Conservation (phyloP, 2,797 vertebrate species). For the Poecile montanus region DNA sequence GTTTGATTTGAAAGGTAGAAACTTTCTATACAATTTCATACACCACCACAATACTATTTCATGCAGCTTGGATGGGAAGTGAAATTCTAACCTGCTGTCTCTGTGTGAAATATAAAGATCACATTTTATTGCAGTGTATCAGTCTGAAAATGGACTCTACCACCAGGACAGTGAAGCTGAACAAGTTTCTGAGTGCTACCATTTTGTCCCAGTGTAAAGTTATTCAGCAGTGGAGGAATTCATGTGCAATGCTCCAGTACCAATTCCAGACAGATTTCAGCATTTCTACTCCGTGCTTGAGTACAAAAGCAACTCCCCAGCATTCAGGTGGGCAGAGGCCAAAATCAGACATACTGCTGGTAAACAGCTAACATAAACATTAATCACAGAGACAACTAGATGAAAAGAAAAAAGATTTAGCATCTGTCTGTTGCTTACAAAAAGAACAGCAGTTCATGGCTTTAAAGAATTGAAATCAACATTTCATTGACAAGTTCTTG, state of each 20-base stretch:
- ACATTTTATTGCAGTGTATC: not conserved
- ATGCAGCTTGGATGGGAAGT: not conserved
- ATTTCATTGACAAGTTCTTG: not conserved
- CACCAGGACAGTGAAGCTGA: not conserved
- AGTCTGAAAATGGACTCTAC: not conserved
- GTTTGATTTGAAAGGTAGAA: not conserved
- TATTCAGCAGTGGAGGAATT: not conserved
- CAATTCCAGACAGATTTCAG: not conserved
- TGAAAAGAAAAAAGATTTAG: not conserved
- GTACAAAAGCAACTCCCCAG: not conserved
- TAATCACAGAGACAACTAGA: not conserved
- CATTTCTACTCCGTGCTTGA: not conserved
- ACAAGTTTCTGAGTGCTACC: not conserved
- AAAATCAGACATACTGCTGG: not conserved
- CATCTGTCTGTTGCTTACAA: not conserved
- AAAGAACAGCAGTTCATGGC: not conserved
- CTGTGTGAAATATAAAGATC: not conserved
- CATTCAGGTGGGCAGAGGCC: not conserved
- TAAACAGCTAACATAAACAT: not conserved
- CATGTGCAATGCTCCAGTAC: not conserved
- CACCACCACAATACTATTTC: not conserved
- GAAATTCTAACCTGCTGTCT: not conserved
- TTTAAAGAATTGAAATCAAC: not conserved
- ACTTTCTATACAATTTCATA: not conserved
- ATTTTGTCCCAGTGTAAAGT: not conserved